Evolutionary conservation across 2,113 vertebrate species (phyloP).

Genomic region (Alouatta palliata): DNA sequence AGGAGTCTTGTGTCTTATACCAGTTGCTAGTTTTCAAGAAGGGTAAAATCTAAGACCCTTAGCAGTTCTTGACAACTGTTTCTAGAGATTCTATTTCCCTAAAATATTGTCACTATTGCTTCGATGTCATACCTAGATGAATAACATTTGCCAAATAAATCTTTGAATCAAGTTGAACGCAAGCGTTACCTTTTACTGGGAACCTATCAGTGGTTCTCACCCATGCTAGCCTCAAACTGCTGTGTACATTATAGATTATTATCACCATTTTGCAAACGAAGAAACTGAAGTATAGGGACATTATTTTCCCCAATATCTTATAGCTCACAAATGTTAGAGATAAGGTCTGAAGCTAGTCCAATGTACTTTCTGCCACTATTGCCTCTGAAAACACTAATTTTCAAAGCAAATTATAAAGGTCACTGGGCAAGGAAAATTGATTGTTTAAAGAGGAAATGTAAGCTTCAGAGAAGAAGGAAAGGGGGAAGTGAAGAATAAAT

Average conservation of each 20-base stretch:
- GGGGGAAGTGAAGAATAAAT: not conserved
- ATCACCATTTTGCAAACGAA: not conserved
- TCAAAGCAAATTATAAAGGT: not conserved
- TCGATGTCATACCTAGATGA: not conserved
- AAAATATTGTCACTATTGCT: not conserved
- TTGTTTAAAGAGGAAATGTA: constrained; percentile 15
- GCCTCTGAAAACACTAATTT: not conserved
- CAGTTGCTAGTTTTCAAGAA: not conserved
- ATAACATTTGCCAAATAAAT: not conserved
- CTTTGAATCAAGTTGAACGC: not conserved
- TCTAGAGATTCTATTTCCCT: not conserved
- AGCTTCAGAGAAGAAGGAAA: not conserved
- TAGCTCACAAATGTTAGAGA: not conserved
- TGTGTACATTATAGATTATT: not conserved
- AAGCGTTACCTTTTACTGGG: not conserved
- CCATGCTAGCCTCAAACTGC: not conserved
- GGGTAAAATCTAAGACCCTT: not conserved
- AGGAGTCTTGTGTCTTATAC: not conserved
- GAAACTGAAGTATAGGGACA: not conserved
- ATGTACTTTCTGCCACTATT: not conserved
- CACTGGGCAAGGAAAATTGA: not conserved
- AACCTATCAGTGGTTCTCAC: not conserved
- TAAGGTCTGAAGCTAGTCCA: not conserved
- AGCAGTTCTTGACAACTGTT: not conserved
- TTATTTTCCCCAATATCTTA: not conserved